Base-by-base conservation (phyloP, 2,113 vertebrate genomes). In the Elephas maximus region DNA sequence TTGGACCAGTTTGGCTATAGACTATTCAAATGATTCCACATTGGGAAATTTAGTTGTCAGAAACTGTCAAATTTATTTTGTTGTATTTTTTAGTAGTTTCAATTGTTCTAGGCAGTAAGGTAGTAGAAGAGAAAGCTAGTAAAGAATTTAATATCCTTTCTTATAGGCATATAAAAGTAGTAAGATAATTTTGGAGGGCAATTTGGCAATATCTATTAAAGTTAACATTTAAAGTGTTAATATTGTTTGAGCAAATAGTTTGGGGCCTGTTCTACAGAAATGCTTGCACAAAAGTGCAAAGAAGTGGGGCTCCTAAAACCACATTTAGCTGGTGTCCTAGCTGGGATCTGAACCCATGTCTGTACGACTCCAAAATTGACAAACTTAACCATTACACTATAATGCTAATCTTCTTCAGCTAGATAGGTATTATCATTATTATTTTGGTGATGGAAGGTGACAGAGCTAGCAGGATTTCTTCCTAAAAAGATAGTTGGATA, bases 71-170 rank as follows among this genome's bases (percentile, higher is more conserved):
- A 83, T 88, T 85, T 92, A 94, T 77, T 76, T 79, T 33, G 44
- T 80, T 80, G 28, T 63, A 23, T 73, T 53, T 51, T 90, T 63
- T 71, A 76, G 23, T 62, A 37, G 63, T 90, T 83, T 92, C 83
- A 79, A 83, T 73, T 92, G 60, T 92, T 88, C 51, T 51, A 11
- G 51, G n/a, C 8, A 60, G 30, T 80, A 65, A 89, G 53, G 24
- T 37, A 86, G 65, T 48, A 63, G 33, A 81, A 73, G 21, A 83
- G 82, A 90, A 93, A 89, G 80, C 53, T 48, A 85, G 71, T 51
- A 41, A 77, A 84, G 57, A 88, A 74, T 92, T 84, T 81, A 94
- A 71, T 48, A 82, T 41, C 45, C 23, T 92, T 93, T 91, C 69
- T 73, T 62, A 45, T 51, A 79, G 4, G 10, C 20, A 83, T 41